Conservation (phyloP, 2,888 invertebrate species). For the Odontocerum albicorne region DNA sequence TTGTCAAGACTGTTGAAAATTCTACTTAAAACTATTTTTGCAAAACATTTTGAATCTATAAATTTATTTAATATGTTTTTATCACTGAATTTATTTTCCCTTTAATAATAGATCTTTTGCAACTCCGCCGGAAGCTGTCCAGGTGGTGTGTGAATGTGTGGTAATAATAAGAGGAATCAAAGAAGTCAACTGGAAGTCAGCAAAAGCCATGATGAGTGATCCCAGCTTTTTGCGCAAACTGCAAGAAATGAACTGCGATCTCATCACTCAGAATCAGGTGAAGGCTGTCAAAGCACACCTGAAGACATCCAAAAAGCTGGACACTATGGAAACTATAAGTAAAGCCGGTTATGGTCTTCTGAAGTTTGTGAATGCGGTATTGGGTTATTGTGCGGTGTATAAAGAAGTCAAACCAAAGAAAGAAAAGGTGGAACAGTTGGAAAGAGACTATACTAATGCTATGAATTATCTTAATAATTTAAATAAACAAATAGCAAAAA, state of each 20-base stretch:
- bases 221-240: conserved; percentile 78
- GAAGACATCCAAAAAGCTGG: conserved; percentile 68
- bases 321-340: conserved; percentile 83
- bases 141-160: conserved; percentile 87
- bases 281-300: conserved; percentile 71
- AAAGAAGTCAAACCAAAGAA: conserved; percentile 84
- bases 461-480: conserved; percentile 69
- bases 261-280: conserved; percentile 71
- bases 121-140: conserved; percentile 88
- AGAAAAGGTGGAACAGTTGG: conserved; percentile 77
- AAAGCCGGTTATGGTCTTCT: conserved; percentile 84
- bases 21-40: no score
- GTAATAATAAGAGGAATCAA: conserved; percentile 81
- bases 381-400: conserved; percentile 87
- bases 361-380: conserved; percentile 82
- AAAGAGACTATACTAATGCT: conserved; percentile 67
- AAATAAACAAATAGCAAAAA: conserved; percentile 69
- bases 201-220: conserved; percentile 91
- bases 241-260: conserved; percentile 84
- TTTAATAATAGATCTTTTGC: conserved; percentile 71
- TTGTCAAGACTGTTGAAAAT: no score
- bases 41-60: no score
- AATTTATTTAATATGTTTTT: no score
- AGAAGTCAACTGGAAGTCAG: conserved; percentile 88
- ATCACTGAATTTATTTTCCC: conserved; percentile 20